Evolutionary conservation across 1,140 invertebrate genomes (phyloP).

Genomic region (Globodera ellingtonae): DNA sequence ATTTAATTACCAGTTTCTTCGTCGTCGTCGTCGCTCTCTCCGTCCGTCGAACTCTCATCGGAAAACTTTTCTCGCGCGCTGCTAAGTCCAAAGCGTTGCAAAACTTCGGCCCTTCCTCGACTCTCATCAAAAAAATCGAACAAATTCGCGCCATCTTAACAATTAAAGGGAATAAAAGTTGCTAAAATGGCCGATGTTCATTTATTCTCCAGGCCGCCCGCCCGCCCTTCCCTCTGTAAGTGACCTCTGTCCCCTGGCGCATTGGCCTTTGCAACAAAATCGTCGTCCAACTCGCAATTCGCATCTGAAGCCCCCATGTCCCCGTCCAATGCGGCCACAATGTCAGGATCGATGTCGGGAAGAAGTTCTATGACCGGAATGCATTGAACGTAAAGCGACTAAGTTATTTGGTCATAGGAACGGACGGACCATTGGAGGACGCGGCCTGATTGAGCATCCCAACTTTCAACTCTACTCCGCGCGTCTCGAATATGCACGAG

Average conservation of each 20-base stretch:
- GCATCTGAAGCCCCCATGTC: constrained; percentile 76
- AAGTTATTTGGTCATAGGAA: constrained; percentile 54
- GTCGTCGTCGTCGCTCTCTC: constrained; percentile 67
- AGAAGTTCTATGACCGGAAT: constrained; percentile 71
- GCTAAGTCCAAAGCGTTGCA: constrained; percentile 43
- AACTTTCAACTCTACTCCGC: constrained; percentile 81
- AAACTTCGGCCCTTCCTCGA: constrained; percentile 42
- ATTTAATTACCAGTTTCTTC: constrained; percentile 27
- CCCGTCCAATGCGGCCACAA: constrained; percentile 79
- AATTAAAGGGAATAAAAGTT: no score
- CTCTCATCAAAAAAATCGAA: constrained; percentile 31
- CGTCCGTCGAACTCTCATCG: constrained; percentile 51
- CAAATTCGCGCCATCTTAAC: not conserved
- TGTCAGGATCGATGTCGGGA: constrained; percentile 85
- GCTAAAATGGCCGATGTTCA: no score
- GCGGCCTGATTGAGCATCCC: constrained; percentile 86
- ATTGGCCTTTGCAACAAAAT: constrained; percentile 40
- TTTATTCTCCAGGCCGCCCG: no score
- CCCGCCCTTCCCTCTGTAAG: not conserved
- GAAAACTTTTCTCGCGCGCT: constrained; percentile 18
- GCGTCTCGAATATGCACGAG: constrained; percentile 83
- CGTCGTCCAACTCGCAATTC: constrained; percentile 64
- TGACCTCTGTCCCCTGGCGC: constrained; percentile 13
- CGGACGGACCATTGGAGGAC: constrained; percentile 70
- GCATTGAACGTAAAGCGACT: no score